Evolutionary conservation across 2,797 vertebrate species (phyloP), one percentile per base, ranked within the genome.

Genomic region (Alca torda): DNA sequence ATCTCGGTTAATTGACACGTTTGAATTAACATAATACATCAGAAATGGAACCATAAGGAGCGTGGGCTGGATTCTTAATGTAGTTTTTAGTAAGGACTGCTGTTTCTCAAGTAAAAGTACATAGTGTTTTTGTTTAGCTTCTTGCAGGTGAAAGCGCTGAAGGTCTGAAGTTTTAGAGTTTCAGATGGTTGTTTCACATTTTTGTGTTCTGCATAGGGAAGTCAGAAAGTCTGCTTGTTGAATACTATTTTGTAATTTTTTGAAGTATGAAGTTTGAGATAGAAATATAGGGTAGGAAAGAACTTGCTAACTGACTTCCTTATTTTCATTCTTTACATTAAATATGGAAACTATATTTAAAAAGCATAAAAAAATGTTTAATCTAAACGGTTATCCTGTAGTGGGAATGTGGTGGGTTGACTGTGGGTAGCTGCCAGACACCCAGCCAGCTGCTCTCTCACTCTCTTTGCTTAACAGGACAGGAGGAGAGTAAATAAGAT

Each of bases 21-120:
- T 30, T 64, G 39, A 76, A 77, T 73, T 50, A 75, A 84, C 43
- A 90, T 59, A 77, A 89, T 86, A 93, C 46, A 75, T 59, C 33
- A 90, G 72, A 81, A 96, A 54, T 48, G n/a, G n/a, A 89, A 81
- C 46, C 78, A 92, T 89, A 45, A 56, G 57, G 37, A 94, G 28
- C 1, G 18, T 85, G 51, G 87, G 75, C 11, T 92, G 26, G 12
- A 89, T 84, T 96, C 87, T 79, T 59, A 95, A 67, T 46, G 48
- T 16, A 48, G 14, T 26, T 69, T 93, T 76, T 53, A 90, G 17
- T n/a, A 91, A 75, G n/a, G 18, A 74, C 35, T 89, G 30, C 50
- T 75, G 81, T 91, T 88, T 83, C 26, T 64, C 16, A 84, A 63
- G 24, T 53, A 70, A 89, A 84, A 86, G 41, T 67, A 87, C 54